Evolutionary conservation across 2,113 vertebrate species (phyloP).

Genomic region (Erythrocercus mccallii): DNA sequence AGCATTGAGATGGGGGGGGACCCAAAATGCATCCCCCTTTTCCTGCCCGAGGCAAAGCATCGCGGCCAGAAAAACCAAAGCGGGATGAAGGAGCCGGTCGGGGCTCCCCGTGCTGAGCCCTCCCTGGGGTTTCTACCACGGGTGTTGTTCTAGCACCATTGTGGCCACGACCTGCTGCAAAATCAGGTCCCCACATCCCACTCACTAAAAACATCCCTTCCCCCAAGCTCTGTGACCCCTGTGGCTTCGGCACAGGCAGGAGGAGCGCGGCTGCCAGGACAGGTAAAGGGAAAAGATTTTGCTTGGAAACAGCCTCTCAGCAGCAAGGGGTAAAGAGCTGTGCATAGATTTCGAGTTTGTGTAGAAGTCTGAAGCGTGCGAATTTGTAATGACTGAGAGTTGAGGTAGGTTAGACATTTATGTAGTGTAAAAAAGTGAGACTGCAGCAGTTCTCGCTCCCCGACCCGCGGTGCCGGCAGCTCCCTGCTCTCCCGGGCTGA

Average conservation of each 20-base stretch:
- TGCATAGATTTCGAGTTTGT: slow-evolving; percentile 77
- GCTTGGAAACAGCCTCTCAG: slow-evolving; percentile 72
- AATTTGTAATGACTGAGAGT: slow-evolving; percentile 70
- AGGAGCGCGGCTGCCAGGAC: slow-evolving; percentile 21
- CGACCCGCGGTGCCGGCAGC: background rate
- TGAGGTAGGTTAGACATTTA: slow-evolving; percentile 78
- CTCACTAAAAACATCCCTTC: background rate
- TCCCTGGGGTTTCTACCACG: background rate
- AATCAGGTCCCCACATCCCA: background rate
- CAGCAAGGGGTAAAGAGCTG: slow-evolving; percentile 73
- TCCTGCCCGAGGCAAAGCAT: background rate
- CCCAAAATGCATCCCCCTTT: background rate
- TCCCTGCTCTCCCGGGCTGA: background rate
- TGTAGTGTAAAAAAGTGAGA: slow-evolving; percentile 75
- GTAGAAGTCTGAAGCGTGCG: slow-evolving; percentile 69
- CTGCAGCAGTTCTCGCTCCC: slow-evolving; percentile 60
- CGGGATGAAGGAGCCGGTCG: background rate
- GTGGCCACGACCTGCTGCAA: slow-evolving; percentile 50
- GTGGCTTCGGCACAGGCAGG: background rate
- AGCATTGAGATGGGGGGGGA: background rate
- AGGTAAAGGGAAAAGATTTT: slow-evolving; percentile 65
- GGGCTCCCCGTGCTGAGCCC: background rate
- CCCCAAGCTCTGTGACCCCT: background rate
- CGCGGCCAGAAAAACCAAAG: background rate
- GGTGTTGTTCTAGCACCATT: slow-evolving; percentile 71